Base-by-base conservation (phyloP, 37 sponge, comb jelly and placozoan species). In the Corticium candelabrum region DNA sequence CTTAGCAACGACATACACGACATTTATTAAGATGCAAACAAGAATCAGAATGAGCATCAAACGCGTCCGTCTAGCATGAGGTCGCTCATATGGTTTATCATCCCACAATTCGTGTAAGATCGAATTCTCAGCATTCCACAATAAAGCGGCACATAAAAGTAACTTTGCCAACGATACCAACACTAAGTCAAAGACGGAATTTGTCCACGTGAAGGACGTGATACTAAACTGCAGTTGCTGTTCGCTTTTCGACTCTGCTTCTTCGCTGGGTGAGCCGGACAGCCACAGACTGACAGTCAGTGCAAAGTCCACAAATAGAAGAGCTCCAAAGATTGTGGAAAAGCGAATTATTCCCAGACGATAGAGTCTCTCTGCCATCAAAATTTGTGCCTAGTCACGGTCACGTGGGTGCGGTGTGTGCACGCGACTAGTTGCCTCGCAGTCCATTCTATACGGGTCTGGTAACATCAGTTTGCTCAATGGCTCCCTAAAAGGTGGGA, bases 141-240 rank as follows among this genome's bases (percentile, higher is more conserved):
- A n/a, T n/a, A n/a, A n/a, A n/a, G n/a, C n/a, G n/a, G n/a, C n/a
- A n/a, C n/a, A n/a, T n/a, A n/a, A n/a, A n/a, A n/a, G n/a, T n/a
- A n/a, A n/a, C 29, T 85, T 40, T 2, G 74, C 81, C n/a, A 82
- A 84, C 35, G 92, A 81, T 4, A 91, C 5, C 50, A 79, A 80
- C 50, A 83, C 92, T 79, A 91, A 68, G 41, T 91, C 92, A 39
- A 91, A 91, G 4, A 84, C 80, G 1, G 92, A 88, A 21, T 75
- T 69, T 1, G 40, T 40, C 37, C 87, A 83, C 27, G 83, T 81
- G 82, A 88, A 91, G 21, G 82, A 74, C n/a, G 77, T 68, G 34
- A 91, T 84, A 72, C 83, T 91, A 39, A 80, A 40, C 41, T 86
- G 81, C 67, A 91, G 71, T n/a, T n/a, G n/a, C n/a, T n/a, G n/a